Base-by-base conservation (phyloP, 2,888 invertebrate genomes). In the Ochlodes sylvanus region DNA sequence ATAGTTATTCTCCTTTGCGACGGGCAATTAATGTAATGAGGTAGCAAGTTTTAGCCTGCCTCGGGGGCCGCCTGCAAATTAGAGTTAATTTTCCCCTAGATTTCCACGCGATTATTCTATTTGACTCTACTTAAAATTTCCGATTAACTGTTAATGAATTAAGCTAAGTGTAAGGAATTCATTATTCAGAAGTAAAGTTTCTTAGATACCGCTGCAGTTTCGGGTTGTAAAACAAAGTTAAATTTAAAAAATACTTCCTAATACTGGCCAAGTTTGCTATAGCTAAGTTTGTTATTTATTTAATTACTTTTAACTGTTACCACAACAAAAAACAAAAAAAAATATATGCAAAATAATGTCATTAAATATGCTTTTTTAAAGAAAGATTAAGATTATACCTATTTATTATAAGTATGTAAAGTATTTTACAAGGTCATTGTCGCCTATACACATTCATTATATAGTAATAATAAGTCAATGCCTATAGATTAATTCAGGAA, bases 1-100 rank as follows among this genome's bases (percentile, higher is more conserved):
- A 90, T 89, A 89, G 87, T 87, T 87, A 86, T 85, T 84, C 84
- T 86, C 86, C 78, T 84, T 87, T 83, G 86, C 80, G 81, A 81
- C 81, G 76, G 76, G 77, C 86, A 87, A 90, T 89, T 89, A 90
- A 87, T 84, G 82, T 87, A 90, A 90, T 88, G 85, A 87, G 84
- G 81, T 87, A 85, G 81, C 82, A 83, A 86, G 84, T 84, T 87
- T 83, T 81, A 82, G 77, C 75, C 72, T 72, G 77, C 81, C 79
- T 71, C 47, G 69, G 76, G 75, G 75, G 72, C 73, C 73, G 71
- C 47, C 71, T 75, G 75, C 72, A 78, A 82, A 83, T 80, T 82
- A 72, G 73, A 78, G 78, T 78, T 85, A 80, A 85, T 83, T 79
- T 73, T 75, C 75, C 70, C 70, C 74, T 78, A 73, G 79, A 84